Conservation (phyloP, 1,140 invertebrate genomes). For the Camponotus floridanus region DNA sequence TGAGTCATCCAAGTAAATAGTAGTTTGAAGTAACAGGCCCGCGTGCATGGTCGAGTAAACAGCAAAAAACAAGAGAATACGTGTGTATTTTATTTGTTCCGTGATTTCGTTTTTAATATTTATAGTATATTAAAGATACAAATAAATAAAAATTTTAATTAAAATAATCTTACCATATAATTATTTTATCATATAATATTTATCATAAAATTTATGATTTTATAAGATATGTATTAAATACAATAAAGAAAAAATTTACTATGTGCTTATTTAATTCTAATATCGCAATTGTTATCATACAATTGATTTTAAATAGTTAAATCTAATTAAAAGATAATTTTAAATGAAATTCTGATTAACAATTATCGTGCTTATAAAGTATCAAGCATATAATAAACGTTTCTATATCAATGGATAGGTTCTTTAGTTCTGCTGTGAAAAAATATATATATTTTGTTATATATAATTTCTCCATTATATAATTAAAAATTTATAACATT, state of each 20-base stretch:
- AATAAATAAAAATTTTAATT: neutral
- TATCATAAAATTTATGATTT: neutral
- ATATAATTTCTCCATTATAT: neutral
- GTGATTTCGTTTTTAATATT: neutral
- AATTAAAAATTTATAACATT: neutral
- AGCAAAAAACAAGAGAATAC: conserved; percentile 9
- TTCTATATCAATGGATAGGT: neutral
- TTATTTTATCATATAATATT: neutral
- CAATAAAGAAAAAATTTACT: neutral
- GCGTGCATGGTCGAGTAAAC: conserved; percentile 34
- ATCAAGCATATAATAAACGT: neutral
- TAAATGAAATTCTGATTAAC: neutral
- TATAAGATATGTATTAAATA: neutral
- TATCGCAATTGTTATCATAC: neutral
- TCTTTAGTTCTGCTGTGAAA: neutral
- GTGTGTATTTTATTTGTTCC: neutral
- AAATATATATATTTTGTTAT: neutral
- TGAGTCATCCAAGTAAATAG: conserved; percentile 78
- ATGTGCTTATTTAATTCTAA: neutral
- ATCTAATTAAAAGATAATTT: neutral
- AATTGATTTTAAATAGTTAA: neutral
- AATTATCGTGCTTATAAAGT: neutral
- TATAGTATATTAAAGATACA: neutral
- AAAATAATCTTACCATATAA: neutral
- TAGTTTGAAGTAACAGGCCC: conserved; percentile 62